Evolutionary conservation across 2,888 invertebrate species (phyloP), one percentile per base, ranked within the genome.

Genomic region (Andrena hattorfiana): DNA sequence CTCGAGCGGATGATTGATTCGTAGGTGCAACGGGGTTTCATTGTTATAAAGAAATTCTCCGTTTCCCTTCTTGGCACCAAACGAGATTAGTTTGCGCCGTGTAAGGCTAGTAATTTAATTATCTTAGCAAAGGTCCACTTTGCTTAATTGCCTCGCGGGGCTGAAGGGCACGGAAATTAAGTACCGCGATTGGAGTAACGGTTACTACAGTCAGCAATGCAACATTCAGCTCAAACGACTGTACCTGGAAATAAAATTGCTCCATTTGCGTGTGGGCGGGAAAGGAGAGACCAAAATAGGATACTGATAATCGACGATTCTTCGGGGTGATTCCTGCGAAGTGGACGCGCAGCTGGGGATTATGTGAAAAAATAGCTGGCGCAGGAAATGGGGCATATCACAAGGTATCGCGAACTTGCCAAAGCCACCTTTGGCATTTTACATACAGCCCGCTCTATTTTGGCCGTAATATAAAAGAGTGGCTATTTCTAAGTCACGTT

Each of bases 1-100:
- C 78, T 78, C 60, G 56, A 30, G 67, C 69, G 82, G 79, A 69
- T 78, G 66, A 76, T 49, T 62, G 66, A 76, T 49, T 62, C 59
- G 59, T 70, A 64, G 51, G 60, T 80, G 68, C 35, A 63, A 5
- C 10, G 20, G 16, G n/a, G 32, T 63, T 70, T 70, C 23, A 48
- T 30, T 68, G 16, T 1, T 30, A 71, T 48, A 28, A 67, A 28
- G 42, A 54, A 60, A 71, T 67, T 62, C 5, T n/a, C 10, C 20
- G 66, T 66, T 42, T 49, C 20, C 26, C 32, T 63, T 35, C 23
- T 42, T 13, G 23, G 5, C 23, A 20, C 23, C 10, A 35, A 16
- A 51, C 7, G 0, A 32, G 49, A 69, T 75, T 35, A 51, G 20
- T 7, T 54, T 30, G 10, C 16, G 6, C 13, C 42, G 48, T 67